Conservation (phyloP, 2,888 invertebrate species). For the Mesoligia furuncula region DNA sequence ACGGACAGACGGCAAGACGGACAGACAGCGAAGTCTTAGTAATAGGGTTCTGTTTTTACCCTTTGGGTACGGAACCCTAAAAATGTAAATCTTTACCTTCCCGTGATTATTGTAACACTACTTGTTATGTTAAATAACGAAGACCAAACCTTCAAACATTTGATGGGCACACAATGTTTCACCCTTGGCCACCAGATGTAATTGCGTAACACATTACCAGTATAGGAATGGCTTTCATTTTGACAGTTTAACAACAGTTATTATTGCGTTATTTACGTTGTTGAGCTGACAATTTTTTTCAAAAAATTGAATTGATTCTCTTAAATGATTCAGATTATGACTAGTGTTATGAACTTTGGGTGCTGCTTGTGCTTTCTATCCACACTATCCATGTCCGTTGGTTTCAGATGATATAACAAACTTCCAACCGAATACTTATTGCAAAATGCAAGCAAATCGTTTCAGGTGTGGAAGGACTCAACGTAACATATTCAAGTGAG, state of each 20-base stretch:
- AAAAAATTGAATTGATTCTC: not conserved
- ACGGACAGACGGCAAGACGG: no score
- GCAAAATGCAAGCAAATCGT: conserved; percentile 45
- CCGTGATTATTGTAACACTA: not conserved
- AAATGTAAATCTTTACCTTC: not conserved
- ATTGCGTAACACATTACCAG: no score
- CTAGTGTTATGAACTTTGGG: not conserved
- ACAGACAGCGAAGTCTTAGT: no score
- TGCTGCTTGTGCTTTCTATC: not conserved
- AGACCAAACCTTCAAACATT: not conserved
- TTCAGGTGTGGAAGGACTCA: not conserved
- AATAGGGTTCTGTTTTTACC: no score
- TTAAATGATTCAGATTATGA: not conserved
- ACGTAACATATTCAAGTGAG: not conserved
- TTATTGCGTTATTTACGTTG: not conserved
- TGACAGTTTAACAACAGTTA: not conserved
- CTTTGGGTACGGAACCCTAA: no score
- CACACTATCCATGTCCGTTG: not conserved
- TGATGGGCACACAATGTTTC: not conserved
- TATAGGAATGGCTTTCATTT: no score
- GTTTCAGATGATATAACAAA: conserved; percentile 25
- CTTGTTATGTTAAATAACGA: no score
- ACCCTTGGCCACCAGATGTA: no score
- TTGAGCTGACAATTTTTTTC: not conserved
- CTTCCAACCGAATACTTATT: conserved; percentile 10